phyloP scores from a whole-genome alignment of 2,888 invertebrate genomes.

The Cybosia mesomella region DNA sequence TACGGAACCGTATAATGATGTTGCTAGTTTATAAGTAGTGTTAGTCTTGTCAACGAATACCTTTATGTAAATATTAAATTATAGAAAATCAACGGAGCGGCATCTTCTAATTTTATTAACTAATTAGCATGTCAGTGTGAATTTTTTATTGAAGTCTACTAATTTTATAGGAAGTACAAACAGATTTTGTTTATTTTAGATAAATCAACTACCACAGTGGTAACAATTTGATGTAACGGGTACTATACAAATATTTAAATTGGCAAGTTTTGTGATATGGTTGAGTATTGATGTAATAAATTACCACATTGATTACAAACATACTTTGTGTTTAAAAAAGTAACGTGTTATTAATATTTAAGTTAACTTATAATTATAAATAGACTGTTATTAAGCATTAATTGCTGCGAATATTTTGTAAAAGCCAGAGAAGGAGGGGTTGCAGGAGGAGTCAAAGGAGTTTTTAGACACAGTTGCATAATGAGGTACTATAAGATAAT shows the following conservation, averaged over 20 bases:
- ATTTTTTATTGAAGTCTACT: constrained; percentile 24
- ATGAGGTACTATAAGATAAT: too few species aligned
- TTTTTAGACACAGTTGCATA: too few species aligned
- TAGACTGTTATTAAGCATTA: background rate
- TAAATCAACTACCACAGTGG: constrained; percentile 5
- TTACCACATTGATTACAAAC: constrained; percentile 3
- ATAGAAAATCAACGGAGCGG: constrained; percentile 31
- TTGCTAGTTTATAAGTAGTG: background rate
- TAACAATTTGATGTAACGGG: constrained; percentile 3
- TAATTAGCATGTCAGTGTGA: constrained; percentile 45
- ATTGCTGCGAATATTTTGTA: too few species aligned
- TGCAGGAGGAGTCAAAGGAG: too few species aligned
- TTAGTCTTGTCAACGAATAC: background rate
- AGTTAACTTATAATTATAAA: background rate
- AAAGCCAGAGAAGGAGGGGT: too few species aligned
- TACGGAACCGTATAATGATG: too few species aligned
- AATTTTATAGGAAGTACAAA: constrained; percentile 40
- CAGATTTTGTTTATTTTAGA: constrained; percentile 4
- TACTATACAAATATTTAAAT: constrained; percentile 17
- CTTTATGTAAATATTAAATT: constrained; percentile 27
- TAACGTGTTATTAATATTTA: background rate
- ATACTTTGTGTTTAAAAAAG: background rate
- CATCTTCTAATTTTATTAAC: constrained; percentile 39
- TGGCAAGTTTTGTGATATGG: constrained; percentile 11
- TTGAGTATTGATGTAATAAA: constrained; percentile 8